Evolutionary conservation across 2,888 invertebrate genomes (phyloP).

Genomic region (Plemyria rubiginata): DNA sequence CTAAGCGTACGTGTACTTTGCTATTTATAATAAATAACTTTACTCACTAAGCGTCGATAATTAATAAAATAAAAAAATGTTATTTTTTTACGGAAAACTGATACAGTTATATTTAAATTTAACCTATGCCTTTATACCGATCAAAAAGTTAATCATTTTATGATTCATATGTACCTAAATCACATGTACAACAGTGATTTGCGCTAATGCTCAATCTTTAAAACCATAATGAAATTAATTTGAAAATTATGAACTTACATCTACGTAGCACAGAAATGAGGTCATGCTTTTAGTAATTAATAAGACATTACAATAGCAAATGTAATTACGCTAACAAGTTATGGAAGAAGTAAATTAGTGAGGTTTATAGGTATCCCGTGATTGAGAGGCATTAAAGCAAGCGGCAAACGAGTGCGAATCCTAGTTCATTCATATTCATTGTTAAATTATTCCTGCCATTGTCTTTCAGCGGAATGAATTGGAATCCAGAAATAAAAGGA

Average conservation of each 20-base stretch:
- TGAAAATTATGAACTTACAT: too few species aligned
- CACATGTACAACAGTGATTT: too few species aligned
- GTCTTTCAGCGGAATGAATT: slow-evolving; percentile 71
- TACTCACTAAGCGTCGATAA: too few species aligned
- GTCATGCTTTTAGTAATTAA: background rate
- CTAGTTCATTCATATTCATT: slow-evolving; percentile 79
- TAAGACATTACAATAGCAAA: slow-evolving; percentile 9
- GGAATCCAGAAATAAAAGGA: slow-evolving; percentile 58
- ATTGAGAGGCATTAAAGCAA: slow-evolving; percentile 63
- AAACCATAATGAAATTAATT: too few species aligned
- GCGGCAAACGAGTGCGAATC: slow-evolving; percentile 69
- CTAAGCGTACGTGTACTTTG: background rate
- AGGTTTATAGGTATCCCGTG: slow-evolving; percentile 60
- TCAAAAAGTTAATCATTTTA: too few species aligned
- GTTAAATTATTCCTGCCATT: slow-evolving; percentile 75
- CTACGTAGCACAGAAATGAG: too few species aligned
- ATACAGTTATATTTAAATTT: too few species aligned
- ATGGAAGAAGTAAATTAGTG: slow-evolving; percentile 49
- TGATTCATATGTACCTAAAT: too few species aligned
- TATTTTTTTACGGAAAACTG: too few species aligned
- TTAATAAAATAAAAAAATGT: too few species aligned
- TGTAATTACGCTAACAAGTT: slow-evolving; percentile 26
- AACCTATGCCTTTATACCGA: too few species aligned
- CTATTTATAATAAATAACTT: background rate
- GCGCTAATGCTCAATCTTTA: too few species aligned